Evolutionary conservation across 2,888 invertebrate species (phyloP).

Genomic region (Drosophila paramelanica): DNA sequence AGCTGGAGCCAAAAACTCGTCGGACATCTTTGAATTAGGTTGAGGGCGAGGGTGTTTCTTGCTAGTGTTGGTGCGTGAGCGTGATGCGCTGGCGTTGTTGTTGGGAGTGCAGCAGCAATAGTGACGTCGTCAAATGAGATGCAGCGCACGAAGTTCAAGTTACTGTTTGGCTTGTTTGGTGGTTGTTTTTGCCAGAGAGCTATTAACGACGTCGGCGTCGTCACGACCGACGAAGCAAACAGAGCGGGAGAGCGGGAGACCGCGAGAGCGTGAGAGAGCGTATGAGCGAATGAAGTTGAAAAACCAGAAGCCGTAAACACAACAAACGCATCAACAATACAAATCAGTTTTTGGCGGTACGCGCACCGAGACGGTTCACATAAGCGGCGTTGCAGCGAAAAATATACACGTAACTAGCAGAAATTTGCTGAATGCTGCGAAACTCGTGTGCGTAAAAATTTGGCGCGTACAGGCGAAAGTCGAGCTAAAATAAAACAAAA

Average conservation of each 20-base stretch:
- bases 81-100: conserved; percentile 17
- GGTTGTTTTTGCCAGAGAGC: conserved; percentile 45
- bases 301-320: conserved; percentile 77
- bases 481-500: conserved; percentile 9
- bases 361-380: conserved; percentile 64
- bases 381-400: conserved; percentile 18
- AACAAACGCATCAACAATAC: conserved; percentile 72
- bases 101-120: conserved; percentile 31
- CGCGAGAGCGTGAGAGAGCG: conserved; percentile 9
- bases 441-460: conserved; percentile 51
- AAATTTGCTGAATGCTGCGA: conserved; percentile 35
- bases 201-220: conserved; percentile 36
- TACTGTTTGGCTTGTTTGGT: conserved; percentile 40
- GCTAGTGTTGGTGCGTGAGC: conserved; percentile 16
- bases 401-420: neutral
- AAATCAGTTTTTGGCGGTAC: conserved; percentile 85
- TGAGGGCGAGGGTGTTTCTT: conserved; percentile 64
- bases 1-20: conserved; percentile 37
- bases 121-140: conserved; percentile 58
- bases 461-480: conserved; percentile 58
- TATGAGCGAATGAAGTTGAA: conserved; percentile 47
- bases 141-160: conserved; percentile 56
- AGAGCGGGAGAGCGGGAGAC: conserved; percentile 12
- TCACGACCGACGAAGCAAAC: conserved; percentile 20
- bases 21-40: conserved; percentile 41